Percentiles rank a stretch among this genome's conserved stretches.
Conservation (phyloP, 2,113 vertebrate genomes). For the Myotis yumanensis region DNA sequence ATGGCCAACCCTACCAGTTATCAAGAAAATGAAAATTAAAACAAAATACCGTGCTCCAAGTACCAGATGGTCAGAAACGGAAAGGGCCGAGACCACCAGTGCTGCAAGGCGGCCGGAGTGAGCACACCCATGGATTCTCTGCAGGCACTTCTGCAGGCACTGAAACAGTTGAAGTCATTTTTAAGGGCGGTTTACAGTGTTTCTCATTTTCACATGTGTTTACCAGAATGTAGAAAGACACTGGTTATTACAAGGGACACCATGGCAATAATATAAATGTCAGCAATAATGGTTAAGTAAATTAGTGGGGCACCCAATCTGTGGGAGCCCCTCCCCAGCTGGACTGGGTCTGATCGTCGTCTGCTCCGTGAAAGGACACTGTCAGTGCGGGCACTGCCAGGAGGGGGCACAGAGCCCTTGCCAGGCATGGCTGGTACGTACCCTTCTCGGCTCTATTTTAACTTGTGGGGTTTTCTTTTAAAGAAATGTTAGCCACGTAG, state of each 20-base stretch:
- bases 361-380: background rate
- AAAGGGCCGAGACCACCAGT: background rate
- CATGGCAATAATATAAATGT: rapidly evolving
- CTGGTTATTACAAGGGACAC: rapidly evolving
- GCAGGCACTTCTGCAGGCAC: rapidly evolving
- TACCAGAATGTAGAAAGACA: background rate
- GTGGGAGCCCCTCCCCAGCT: background rate
- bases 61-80: background rate
- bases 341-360: rapidly evolving
- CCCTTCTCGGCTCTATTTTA: background rate
- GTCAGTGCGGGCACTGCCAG: rapidly evolving
- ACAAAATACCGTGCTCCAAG: background rate
- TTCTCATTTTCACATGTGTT: background rate
- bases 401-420: background rate
- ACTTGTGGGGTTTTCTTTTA: background rate
- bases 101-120: rapidly evolving
- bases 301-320: rapidly evolving
- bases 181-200: background rate
- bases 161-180: rapidly evolving
- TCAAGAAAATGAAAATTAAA: background rate
- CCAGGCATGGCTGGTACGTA: background rate
- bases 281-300: background rate
- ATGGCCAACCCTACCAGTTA: background rate
- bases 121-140: rapidly evolving
- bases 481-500: background rate